phyloP scores from a whole-genome alignment of 2,888 invertebrate genomes.

The Cataglyphis rosenhaueri region DNA sequence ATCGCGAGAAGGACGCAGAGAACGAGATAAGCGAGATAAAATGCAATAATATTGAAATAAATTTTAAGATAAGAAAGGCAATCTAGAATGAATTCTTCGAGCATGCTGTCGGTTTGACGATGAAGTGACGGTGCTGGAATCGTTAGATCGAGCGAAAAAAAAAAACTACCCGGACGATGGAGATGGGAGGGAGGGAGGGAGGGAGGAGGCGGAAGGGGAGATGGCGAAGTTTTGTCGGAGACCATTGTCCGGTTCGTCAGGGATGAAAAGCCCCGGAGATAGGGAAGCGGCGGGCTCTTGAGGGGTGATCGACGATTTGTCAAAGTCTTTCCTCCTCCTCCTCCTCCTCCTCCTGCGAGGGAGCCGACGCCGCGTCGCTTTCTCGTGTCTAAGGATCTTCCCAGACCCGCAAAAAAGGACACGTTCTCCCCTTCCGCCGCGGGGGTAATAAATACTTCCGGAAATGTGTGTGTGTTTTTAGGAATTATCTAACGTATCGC shows the following conservation, averaged over 20 bases:
- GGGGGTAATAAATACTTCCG: slow-evolving; percentile 52
- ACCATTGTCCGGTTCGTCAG: slow-evolving; percentile 68
- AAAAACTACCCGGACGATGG: not conserved
- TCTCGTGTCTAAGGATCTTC: slow-evolving; percentile 57
- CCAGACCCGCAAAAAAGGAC: slow-evolving; percentile 57
- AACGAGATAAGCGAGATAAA: not conserved
- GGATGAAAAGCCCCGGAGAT: slow-evolving; percentile 67
- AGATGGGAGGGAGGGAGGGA: not conserved
- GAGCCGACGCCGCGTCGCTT: slow-evolving; percentile 59
- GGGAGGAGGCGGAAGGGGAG: not conserved
- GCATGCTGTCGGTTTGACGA: slow-evolving; percentile 17
- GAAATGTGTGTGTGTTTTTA: slow-evolving; percentile 34
- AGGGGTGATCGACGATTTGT: slow-evolving; percentile 83
- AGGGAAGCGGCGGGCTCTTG: slow-evolving; percentile 70
- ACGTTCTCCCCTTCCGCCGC: slow-evolving; percentile 27
- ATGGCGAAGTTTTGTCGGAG: slow-evolving; percentile 60
- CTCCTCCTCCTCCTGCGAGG: slow-evolving; percentile 51
- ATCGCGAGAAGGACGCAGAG: not conserved
- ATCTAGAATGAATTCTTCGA: not conserved
- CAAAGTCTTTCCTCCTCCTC: slow-evolving; percentile 77
- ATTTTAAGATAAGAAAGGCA: not conserved
- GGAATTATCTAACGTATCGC: slow-evolving; percentile 48
- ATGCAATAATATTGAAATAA: not conserved
- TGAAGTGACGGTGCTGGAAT: slow-evolving; percentile 13
- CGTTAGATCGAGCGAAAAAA: slow-evolving; percentile 22